Conservation (phyloP, 2,888 invertebrate species). For the Tortrix viridana region DNA sequence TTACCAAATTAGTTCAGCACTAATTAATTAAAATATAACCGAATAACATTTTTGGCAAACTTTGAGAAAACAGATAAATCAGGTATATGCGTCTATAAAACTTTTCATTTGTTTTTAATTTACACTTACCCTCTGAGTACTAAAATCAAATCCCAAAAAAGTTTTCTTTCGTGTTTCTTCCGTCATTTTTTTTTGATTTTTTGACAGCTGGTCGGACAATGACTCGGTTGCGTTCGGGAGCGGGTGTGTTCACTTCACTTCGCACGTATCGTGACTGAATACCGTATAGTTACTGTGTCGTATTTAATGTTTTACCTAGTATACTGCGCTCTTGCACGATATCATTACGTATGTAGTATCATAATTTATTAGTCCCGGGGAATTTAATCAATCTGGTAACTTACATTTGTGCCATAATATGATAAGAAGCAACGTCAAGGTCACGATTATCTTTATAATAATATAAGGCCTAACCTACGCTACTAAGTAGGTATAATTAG, state of each 20-base stretch:
- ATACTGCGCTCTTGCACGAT: constrained; percentile 59
- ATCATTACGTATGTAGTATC: constrained; percentile 43
- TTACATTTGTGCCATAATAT: constrained; percentile 44
- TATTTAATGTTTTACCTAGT: constrained; percentile 44
- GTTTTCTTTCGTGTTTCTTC: constrained; percentile 76
- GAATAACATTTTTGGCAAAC: neutral
- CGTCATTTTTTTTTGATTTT: constrained; percentile 68
- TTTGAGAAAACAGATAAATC: constrained; percentile 1
- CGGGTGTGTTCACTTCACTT: constrained; percentile 41
- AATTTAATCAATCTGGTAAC: constrained; percentile 49
- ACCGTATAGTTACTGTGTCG: constrained; percentile 52
- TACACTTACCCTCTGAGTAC: constrained; percentile 91
- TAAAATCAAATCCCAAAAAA: constrained; percentile 93
- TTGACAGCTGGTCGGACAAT: constrained; percentile 64
- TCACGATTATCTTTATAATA: constrained; percentile 41
- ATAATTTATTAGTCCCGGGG: constrained; percentile 50
- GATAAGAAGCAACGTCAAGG: constrained; percentile 49
- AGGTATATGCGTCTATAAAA: neutral
- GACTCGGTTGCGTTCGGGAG: constrained; percentile 54
- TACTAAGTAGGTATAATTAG: too few species aligned
- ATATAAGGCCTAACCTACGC: neutral
- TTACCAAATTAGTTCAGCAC: constrained; percentile 16
- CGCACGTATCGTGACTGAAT: constrained; percentile 60
- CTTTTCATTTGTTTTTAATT: constrained; percentile 11
- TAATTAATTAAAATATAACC: constrained; percentile 19